Evolutionary conservation across 1,140 invertebrate genomes (phyloP), one percentile per base, ranked within the genome.

Genomic region (Brachionus asplanchnoidis): DNA sequence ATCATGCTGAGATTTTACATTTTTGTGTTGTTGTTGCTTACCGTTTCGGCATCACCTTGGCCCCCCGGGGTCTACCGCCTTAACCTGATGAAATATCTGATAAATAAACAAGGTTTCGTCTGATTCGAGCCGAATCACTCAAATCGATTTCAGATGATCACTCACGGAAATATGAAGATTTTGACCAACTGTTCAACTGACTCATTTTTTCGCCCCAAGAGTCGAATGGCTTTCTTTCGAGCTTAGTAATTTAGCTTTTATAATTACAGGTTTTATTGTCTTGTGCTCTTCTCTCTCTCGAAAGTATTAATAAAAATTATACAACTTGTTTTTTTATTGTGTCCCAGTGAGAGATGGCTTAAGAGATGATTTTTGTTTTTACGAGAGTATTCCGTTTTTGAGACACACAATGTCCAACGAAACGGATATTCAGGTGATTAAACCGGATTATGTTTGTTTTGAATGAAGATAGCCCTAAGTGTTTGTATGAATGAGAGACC

Each of bases 371-470:
- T 36, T 36, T 36, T 23, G 44, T 12, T 23, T 60, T 60, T 60
- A 60, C 20, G 53, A 60, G 53, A 23, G 20, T 60, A 60, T 60
- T 23, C 53, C 53, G 53, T 60, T 60, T 60, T 60, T 60, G 53
- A 60, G 53, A 60, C 53, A 60, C 20, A 23, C n/a, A 60, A 60
- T 60, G 53, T 60, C 20, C 53, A 60, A 60, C 46, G 46, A 53
- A 53, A 70, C 68, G 68, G 68, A 73, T 73, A 73, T 73, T 73
- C 68, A 73, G 68, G 68, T 73, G 68, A 73, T 73, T 73, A 73
- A 42, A 73, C 40, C 36, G 68, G 68, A 73, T 73, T 73, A 68
- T 68, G n/a, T n/a, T 32, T 32, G 32, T 68, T 32, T 32, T 32
- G 66, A 68, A 68, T 60, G 66, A 68, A 68, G 32, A 68, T 68